These are phyloP conservation scores for Nannospalax galili DNA, from an alignment of 2,113 vertebrate genomes.

Conservation along the genomic window DNA sequence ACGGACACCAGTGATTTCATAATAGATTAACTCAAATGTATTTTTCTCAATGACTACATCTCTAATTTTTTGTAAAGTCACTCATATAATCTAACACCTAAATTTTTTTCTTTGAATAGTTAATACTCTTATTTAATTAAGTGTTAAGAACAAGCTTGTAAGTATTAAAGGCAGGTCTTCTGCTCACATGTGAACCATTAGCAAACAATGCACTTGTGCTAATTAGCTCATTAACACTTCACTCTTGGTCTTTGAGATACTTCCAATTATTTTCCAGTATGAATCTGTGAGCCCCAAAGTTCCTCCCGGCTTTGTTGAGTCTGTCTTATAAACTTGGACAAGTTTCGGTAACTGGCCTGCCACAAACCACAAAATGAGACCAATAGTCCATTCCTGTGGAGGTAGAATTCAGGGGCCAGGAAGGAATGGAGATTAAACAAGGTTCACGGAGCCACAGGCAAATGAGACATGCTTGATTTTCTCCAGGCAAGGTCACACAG, in stretches of 20 bases:
- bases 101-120: conserved; percentile 65
- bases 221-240: conserved; percentile 72
- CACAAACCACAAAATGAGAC: neutral
- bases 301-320: neutral
- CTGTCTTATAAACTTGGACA: neutral
- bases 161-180: conserved; percentile 48
- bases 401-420: too few relatives aligned
- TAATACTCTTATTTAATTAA: conserved; percentile 63
- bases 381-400: neutral
- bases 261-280: conserved; percentile 23
- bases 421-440: too few relatives aligned
- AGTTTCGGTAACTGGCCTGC: neutral
- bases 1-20: neutral
- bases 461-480: too few relatives aligned
- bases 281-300: neutral
- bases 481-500: too few relatives aligned
- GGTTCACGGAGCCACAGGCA: too few relatives aligned
- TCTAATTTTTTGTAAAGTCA: conserved; percentile 24
- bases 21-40: neutral
- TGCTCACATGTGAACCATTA: neutral
- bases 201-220: conserved; percentile 29
- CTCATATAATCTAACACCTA: conserved; percentile 48
- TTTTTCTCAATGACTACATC: conserved; percentile 34
- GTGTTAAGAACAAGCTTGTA: conserved; percentile 47
- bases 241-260: conserved; percentile 31